Evolutionary conservation across 2,888 invertebrate species (phyloP), one percentile per base, ranked within the genome.

Genomic region (Alloscopus bannaensis): DNA sequence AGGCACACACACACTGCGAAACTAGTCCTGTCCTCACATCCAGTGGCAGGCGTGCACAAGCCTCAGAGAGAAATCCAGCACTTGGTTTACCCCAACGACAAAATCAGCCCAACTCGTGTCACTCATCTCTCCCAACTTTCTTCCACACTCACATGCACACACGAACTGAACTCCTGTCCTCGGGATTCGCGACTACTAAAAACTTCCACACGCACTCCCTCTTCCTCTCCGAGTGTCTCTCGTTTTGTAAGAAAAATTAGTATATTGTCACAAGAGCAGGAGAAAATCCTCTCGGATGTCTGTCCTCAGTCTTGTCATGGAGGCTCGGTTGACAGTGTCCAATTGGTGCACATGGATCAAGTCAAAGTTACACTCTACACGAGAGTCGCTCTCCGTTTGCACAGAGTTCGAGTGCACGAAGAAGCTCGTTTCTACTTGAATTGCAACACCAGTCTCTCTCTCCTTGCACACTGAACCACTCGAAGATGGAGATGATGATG

Each of bases 401-500:
- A 60, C 18, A 31, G 29, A 6, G 31, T 6, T 3, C 40, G 60
- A 40, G 57, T 57, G 40, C 40, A 40, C 60, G 22, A 1, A 6
- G 36, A 16, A n/a, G n/a, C n/a, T n/a, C n/a, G n/a, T n/a, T 57
- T 31, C 29, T 50, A 59, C 31, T 29, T 45, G 29, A 59, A 65
- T 47, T 59, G 66, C 65, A 57, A 40, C 60, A 65, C 20, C 22
- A 52, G 55, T 18, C 28, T 31, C 8, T 50, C n/a, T 8, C 36
- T 13, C 8, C 24, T 8, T 36, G 50, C 24, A 40, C 28, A 60
- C 31, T 45, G n/a, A n/a, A 60, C 31, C 60, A 71, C 40, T 28
- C 52, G 24, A 76, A 40, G 65, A 66, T 59, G 24, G n/a, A 72
- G 47, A 45, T 73, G 52, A 64, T 70, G 29, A 47, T 40, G 22